Conservation (phyloP, 1,140 invertebrate species). For the Diachasma alloeum region DNA sequence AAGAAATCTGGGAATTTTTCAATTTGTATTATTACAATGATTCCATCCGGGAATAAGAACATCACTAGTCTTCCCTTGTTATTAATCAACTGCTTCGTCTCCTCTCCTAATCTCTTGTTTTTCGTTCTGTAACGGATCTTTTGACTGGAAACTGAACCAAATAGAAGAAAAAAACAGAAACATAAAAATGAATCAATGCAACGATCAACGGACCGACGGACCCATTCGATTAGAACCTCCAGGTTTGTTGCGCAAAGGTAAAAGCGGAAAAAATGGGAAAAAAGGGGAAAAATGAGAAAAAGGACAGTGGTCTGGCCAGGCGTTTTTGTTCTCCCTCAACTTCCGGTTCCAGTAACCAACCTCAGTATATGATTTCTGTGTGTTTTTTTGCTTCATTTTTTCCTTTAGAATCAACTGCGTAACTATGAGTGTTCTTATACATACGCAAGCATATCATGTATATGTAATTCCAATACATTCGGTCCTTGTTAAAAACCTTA, state of each 20-base stretch:
- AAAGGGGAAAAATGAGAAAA: not conserved
- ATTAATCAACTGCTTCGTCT: not conserved
- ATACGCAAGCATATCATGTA: slow-evolving; percentile 3
- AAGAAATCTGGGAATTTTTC: not conserved
- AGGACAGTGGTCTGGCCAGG: not conserved
- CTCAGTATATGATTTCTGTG: not conserved
- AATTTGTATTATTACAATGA: not conserved
- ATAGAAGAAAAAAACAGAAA: not conserved
- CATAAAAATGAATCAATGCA: not conserved
- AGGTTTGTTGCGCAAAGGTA: not conserved
- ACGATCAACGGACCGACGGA: not conserved
- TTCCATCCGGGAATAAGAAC: not conserved
- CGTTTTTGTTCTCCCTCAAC: slow-evolving; percentile 7
- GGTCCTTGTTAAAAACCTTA: not conserved
- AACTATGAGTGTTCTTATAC: not conserved
- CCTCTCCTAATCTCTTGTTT: not conserved
- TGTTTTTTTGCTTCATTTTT: not conserved
- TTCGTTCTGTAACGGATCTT: not conserved
- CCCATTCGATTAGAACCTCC: not conserved
- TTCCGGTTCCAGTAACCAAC: slow-evolving; percentile 10
- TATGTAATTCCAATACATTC: not conserved
- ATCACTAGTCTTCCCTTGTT: not conserved
- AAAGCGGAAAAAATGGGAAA: not conserved
- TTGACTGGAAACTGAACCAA: not conserved
- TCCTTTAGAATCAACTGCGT: not conserved